Evolutionary conservation across 2,113 vertebrate species (phyloP).

Genomic region (Micronycteris hirsuta): DNA sequence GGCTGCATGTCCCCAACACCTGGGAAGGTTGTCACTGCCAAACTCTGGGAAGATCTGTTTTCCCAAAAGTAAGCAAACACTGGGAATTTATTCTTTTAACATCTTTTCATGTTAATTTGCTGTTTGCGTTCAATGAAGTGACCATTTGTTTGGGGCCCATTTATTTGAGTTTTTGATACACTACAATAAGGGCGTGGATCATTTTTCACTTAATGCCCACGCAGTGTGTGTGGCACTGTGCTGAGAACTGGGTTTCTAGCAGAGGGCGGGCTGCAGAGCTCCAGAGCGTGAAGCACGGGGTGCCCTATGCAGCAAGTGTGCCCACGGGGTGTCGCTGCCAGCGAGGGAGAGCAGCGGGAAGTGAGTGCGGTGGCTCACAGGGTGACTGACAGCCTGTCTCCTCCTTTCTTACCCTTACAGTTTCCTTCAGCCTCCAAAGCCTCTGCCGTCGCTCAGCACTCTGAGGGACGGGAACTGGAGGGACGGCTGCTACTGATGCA

Average conservation of each 20-base stretch:
- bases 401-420: slow-evolving; percentile 73
- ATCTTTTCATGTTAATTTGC: not conserved
- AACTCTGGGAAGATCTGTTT: not conserved
- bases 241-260: not conserved
- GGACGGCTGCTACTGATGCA: slow-evolving; percentile 95
- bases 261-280: fast-evolving
- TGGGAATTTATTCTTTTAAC: not conserved
- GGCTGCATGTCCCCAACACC: not conserved
- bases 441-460: slow-evolving; percentile 91
- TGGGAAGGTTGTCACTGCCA: not conserved
- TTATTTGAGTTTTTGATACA: not conserved
- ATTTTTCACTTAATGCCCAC: not conserved
- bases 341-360: not conserved
- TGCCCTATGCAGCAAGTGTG: not conserved
- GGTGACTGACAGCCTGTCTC: not conserved
- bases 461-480: slow-evolving; percentile 96
- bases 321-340: not conserved
- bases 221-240: fast-evolving
- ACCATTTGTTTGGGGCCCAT: not conserved
- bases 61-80: not conserved
- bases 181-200: not conserved
- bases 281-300: not conserved
- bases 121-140: not conserved
- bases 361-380: fast-evolving
- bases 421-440: slow-evolving; percentile 97